A percentile compares a stretch with the other conserved stretches of the same genome.
phyloP scores from a whole-genome alignment of 2,113 vertebrate genomes.

The Plecotus auritus region DNA sequence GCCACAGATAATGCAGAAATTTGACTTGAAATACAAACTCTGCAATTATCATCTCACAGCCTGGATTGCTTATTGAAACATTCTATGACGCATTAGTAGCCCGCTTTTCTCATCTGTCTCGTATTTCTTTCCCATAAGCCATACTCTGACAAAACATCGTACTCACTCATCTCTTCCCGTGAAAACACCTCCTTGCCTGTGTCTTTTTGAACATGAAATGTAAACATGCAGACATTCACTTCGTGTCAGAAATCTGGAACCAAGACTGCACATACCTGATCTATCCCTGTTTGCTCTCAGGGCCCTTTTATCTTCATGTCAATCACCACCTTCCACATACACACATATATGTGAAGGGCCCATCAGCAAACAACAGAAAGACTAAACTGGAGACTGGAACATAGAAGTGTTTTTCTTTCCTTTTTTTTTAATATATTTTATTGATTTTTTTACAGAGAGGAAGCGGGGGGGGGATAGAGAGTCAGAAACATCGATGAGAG shows the following conservation, averaged over 20 bases:
- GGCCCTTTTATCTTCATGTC: not conserved
- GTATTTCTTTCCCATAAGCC: not conserved
- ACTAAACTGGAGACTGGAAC: not conserved
- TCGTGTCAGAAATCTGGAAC: not conserved
- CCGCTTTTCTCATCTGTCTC: not conserved
- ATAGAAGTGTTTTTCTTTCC: not conserved
- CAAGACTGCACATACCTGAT: not conserved
- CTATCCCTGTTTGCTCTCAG: not conserved
- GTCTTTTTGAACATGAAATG: not conserved
- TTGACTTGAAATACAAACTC: conserved; percentile 8
- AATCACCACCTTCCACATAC: not conserved
- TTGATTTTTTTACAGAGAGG: too few species aligned
- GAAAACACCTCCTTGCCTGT: not conserved
- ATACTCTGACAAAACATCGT: not conserved
- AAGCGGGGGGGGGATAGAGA: too few species aligned
- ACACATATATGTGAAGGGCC: not conserved
- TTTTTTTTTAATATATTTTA: too few species aligned
- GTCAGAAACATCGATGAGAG: too few species aligned
- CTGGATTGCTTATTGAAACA: not conserved
- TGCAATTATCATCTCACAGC: not conserved
- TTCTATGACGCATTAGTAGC: not conserved
- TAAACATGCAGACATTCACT: not conserved
- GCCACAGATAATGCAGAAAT: not conserved
- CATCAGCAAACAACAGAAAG: not conserved
- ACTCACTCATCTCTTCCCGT: not conserved